Conservation (phyloP, 2,888 invertebrate genomes). For the Standfussiana lucernea region DNA sequence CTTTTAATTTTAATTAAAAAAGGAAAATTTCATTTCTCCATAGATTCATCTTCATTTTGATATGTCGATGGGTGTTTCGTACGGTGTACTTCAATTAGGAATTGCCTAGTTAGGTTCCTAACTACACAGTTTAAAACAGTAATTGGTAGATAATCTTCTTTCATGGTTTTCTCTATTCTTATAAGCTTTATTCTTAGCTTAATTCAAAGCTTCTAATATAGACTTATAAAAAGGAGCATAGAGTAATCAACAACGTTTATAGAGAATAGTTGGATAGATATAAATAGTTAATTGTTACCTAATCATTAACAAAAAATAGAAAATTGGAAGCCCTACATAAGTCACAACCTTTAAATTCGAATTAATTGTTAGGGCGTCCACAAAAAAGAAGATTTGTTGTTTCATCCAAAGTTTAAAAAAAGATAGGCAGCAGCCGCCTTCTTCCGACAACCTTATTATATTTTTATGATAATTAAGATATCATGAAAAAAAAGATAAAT, state of each 20-base stretch:
- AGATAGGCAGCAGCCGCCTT: constrained; percentile 55
- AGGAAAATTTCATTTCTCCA: constrained; percentile 3
- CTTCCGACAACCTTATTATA: constrained; percentile 68
- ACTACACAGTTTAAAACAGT: neutral
- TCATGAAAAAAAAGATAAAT: constrained; percentile 69
- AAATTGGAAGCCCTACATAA: constrained; percentile 18
- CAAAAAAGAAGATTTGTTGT: constrained; percentile 62
- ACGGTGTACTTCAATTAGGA: neutral
- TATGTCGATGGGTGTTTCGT: neutral
- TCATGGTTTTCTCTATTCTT: neutral
- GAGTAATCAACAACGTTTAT: neutral
- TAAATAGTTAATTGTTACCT: no score
- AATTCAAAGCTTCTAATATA: neutral
- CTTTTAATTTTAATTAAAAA: constrained; percentile 34
- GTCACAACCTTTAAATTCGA: constrained; percentile 32
- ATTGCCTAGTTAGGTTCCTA: neutral
- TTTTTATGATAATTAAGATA: constrained; percentile 78
- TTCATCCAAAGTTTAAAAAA: constrained; percentile 50
- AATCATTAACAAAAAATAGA: constrained; percentile 5
- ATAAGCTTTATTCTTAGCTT: neutral
- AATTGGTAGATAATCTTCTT: constrained; percentile 1
- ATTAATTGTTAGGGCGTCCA: constrained; percentile 42
- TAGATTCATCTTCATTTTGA: neutral
- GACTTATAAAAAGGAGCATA: neutral
- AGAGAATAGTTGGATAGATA: neutral